These are phyloP conservation scores for Endotricha flammealis DNA, from an alignment of 2,888 invertebrate genomes.

Conservation along the genomic window DNA sequence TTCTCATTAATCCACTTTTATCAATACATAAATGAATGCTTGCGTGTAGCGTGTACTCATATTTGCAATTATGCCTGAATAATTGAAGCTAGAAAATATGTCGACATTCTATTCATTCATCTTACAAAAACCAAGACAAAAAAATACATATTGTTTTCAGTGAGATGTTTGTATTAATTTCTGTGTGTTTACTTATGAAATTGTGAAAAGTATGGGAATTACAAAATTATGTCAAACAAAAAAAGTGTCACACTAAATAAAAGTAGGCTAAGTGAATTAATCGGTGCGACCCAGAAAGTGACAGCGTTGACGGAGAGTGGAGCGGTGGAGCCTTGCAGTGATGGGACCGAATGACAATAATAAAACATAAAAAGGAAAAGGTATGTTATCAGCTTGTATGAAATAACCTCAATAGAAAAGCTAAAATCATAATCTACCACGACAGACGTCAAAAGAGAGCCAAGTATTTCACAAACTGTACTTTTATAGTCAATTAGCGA, in stretches of 20 bases:
- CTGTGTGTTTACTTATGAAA: no score
- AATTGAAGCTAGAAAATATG: neutral
- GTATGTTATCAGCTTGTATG: neutral
- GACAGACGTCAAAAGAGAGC: neutral
- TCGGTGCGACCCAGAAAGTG: constrained; percentile 72
- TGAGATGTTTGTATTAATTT: no score
- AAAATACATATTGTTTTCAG: neutral
- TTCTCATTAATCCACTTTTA: constrained; percentile 4
- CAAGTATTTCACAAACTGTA: neutral
- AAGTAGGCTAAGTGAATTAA: constrained; percentile 74
- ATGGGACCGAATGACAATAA: constrained; percentile 9
- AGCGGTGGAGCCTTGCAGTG: constrained; percentile 18
- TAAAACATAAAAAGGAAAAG: constrained; percentile 1
- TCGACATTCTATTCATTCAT: no score
- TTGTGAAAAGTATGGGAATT: constrained; percentile 43
- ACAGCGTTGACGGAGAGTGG: constrained; percentile 39
- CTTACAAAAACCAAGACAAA: neutral
- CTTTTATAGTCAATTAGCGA: no score
- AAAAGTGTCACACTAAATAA: constrained; percentile 67
- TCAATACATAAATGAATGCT: neutral
- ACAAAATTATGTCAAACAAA: constrained; percentile 63
- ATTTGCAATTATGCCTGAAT: neutral
- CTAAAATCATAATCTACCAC: neutral
- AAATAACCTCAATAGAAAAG: neutral
- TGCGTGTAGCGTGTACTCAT: neutral